These are phyloP conservation scores for Pentalonia nigronervosa DNA, from an alignment of 1,140 invertebrate genomes.

Conservation along the genomic window DNA sequence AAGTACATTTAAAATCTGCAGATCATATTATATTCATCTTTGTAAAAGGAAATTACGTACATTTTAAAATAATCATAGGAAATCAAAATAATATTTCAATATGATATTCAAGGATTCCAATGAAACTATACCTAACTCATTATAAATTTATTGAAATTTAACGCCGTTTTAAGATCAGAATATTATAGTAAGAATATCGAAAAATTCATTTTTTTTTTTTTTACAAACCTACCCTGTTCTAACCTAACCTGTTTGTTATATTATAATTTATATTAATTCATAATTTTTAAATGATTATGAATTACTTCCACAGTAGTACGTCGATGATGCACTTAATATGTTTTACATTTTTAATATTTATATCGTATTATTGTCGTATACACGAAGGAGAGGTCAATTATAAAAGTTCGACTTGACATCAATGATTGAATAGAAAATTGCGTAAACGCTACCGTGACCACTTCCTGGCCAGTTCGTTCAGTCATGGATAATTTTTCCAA, in stretches of 20 bases:
- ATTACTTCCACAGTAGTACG: neutral
- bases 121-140: neutral
- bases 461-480: neutral
- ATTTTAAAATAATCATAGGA: neutral
- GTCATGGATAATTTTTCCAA: neutral
- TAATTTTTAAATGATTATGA: neutral
- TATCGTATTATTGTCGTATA: neutral
- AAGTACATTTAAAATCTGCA: neutral
- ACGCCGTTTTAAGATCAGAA: neutral
- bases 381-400: neutral
- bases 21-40: neutral
- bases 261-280: neutral
- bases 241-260: neutral
- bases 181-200: neutral
- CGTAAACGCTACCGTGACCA: constrained; percentile 2
- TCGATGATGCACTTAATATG: neutral
- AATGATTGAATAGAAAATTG: neutral
- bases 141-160: neutral
- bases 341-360: neutral
- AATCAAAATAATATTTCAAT: neutral
- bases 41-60: neutral
- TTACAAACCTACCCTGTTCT: no score
- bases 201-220: constrained; percentile 10
- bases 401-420: constrained; percentile 9
- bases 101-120: neutral